A percentile compares a stretch with the other conserved stretches of the same genome.
phyloP scores from a whole-genome alignment of 2,888 invertebrate genomes.

The Peribatodes rhomboidaria region DNA sequence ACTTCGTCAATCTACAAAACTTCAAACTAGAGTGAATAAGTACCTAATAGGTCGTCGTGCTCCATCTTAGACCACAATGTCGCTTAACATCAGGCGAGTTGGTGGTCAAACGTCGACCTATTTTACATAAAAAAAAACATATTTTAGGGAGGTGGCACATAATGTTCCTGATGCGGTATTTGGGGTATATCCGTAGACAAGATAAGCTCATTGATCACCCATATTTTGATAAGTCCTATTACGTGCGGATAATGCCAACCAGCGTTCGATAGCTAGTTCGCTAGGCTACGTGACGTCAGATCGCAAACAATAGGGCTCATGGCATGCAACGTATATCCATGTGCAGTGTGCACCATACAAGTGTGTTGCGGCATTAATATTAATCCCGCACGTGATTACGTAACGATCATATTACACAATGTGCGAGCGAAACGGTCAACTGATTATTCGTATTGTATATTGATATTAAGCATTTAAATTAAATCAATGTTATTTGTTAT shows the following conservation, averaged over 20 bases:
- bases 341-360: not conserved
- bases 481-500: not conserved
- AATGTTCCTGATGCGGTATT: too few relatives aligned
- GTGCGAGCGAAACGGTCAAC: conserved; percentile 43
- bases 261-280: not conserved
- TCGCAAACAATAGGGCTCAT: conserved; percentile 24
- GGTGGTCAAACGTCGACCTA: too few relatives aligned
- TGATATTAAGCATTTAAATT: conserved; percentile 23
- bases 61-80: too few relatives aligned
- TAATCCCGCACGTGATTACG: conserved; percentile 53
- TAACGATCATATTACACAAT: conserved; percentile 44
- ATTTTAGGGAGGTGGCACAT: too few relatives aligned
- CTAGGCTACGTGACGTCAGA: conserved; percentile 12
- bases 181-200: too few relatives aligned
- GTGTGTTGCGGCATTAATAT: conserved; percentile 47
- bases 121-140: too few relatives aligned
- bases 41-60: too few relatives aligned
- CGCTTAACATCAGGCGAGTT: too few relatives aligned
- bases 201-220: too few relatives aligned
- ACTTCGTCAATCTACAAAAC: too few relatives aligned
- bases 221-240: not conserved
- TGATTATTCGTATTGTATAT: conserved; percentile 37
- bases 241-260: not conserved
- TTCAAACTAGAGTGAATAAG: too few relatives aligned
- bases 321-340: conserved; percentile 4